Conservation (phyloP, 2,113 vertebrate genomes). For the Camarhynchus parvulus region DNA sequence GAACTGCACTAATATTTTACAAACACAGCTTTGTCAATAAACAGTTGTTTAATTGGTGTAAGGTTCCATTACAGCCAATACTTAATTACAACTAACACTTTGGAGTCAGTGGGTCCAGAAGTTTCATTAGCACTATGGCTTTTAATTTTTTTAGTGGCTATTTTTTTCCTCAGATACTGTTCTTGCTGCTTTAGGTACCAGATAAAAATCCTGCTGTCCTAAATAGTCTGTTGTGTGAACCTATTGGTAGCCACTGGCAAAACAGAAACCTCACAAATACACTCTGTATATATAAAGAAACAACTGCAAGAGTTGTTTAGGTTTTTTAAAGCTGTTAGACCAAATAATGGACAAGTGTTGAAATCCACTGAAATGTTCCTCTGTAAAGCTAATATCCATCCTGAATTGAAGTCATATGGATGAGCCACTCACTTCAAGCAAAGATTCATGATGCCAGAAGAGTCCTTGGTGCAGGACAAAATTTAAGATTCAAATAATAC, state of each 20-base stretch:
- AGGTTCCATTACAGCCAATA: neutral
- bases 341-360: neutral
- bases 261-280: neutral
- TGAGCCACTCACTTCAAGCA: neutral
- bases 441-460: neutral
- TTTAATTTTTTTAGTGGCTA: neutral
- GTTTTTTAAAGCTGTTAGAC: neutral
- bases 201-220: neutral
- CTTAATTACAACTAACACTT: neutral
- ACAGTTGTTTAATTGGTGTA: neutral
- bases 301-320: neutral
- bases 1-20: neutral
- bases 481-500: neutral
- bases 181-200: neutral
- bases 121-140: neutral
- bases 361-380: neutral
- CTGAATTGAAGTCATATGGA: neutral
- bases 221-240: neutral
- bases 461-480: neutral
- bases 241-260: neutral
- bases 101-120: neutral
- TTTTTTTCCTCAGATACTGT: neutral
- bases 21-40: neutral
- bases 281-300: rapidly evolving
- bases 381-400: neutral